A percentile compares a stretch with the other conserved stretches of the same genome.
Conservation (phyloP, 2,797 vertebrate species). For the Amblyraja radiata region DNA sequence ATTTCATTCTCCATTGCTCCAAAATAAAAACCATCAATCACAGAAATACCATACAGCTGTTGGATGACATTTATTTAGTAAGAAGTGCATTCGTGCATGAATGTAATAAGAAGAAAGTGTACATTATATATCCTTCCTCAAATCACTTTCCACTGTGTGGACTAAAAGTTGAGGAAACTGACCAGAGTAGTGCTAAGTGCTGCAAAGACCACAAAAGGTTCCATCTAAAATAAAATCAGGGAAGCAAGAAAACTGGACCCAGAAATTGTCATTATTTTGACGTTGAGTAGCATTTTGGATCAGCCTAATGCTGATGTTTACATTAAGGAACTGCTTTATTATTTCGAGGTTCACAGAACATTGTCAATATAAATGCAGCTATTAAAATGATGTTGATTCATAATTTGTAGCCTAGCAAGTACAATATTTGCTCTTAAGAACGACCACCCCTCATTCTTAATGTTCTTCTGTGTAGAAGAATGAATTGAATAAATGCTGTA, state of each 20-base stretch:
- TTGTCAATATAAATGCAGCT: no score
- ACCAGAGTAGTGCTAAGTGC: not conserved
- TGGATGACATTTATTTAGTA: not conserved
- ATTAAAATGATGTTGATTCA: no score
- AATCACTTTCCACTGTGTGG: not conserved
- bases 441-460: no score
- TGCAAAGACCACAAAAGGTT: slow-evolving; percentile 5
- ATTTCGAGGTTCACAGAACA: no score
- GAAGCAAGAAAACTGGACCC: not conserved
- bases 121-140: not conserved
- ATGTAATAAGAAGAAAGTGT: not conserved
- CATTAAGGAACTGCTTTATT: no score
- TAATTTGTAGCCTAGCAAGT: no score
- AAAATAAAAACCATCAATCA: not conserved
- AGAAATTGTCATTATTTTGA: no score
- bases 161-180: not conserved
- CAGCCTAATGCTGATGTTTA: no score
- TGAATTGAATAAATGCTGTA: no score
- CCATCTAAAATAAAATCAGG: not conserved
- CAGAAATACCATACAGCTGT: not conserved
- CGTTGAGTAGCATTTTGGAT: no score
- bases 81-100: not conserved
- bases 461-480: no score
- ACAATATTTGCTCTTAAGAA: no score
- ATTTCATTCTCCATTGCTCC: not conserved